These are phyloP conservation scores for Archaeoteleia sp. DNA, from an alignment of 2,888 invertebrate species.

Conservation along the genomic window DNA sequence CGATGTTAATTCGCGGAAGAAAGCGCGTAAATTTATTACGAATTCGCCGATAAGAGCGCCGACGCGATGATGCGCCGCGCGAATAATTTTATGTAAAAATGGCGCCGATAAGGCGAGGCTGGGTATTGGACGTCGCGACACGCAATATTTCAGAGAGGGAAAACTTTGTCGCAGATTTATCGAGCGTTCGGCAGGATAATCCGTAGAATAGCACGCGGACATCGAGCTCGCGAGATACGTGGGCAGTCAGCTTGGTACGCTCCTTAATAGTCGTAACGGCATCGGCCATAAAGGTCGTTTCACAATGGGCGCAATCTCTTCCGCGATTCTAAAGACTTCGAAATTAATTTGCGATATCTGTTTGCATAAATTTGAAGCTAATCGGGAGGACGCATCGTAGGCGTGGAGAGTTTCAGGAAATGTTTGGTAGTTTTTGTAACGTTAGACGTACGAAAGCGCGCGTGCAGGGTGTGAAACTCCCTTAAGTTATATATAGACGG, in stretches of 20 bases:
- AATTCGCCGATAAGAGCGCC: slow-evolving; percentile 6
- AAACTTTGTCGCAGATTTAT: slow-evolving; percentile 21
- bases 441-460: neutral
- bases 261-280: slow-evolving; percentile 10
- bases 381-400: too few species aligned
- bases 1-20: too few species aligned
- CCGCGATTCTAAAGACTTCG: too few species aligned
- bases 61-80: too few species aligned
- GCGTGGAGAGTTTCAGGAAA: too few species aligned
- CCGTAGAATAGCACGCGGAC: slow-evolving; percentile 27
- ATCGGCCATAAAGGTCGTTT: slow-evolving; percentile 12
- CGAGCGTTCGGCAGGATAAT: slow-evolving; percentile 32
- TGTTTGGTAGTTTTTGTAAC: too few species aligned
- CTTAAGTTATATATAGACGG: slow-evolving; percentile 31
- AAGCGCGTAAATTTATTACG: slow-evolving; percentile 13
- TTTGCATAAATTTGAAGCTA: too few species aligned
- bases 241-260: slow-evolving; percentile 18
- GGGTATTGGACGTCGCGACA: slow-evolving; percentile 9
- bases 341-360: too few species aligned
- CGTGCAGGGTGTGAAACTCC: slow-evolving; percentile 5
- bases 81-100: slow-evolving; percentile 14
- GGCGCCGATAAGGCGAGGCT: slow-evolving; percentile 15
- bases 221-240: slow-evolving; percentile 26
- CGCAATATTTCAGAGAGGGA: slow-evolving; percentile 11
- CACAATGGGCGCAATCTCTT: slow-evolving; percentile 1